Evolutionary conservation across 2,113 vertebrate genomes (phyloP).

Genomic region (Oncorhynchus kisutch): DNA sequence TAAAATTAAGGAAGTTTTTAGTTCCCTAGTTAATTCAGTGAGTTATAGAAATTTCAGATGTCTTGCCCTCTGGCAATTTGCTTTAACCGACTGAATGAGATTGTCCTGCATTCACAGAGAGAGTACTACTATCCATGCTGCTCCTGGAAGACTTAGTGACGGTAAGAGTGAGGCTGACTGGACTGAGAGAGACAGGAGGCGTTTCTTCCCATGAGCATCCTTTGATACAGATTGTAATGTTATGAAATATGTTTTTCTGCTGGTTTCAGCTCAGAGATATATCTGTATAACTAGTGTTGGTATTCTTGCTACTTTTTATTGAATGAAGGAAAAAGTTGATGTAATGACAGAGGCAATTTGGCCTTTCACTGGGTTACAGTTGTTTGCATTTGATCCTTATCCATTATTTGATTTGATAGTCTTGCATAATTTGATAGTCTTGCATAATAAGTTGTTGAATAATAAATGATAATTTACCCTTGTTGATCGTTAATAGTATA

Average conservation of each 20-base stretch:
- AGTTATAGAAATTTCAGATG: slow-evolving; percentile 71
- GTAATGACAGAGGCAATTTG: background rate
- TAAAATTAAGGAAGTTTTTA: slow-evolving; percentile 79
- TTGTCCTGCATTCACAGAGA: slow-evolving; percentile 30
- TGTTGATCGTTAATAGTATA: no score
- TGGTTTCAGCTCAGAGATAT: background rate
- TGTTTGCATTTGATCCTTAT: background rate
- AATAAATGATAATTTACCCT: no score
- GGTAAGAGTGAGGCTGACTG: slow-evolving; percentile 49
- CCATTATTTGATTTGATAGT: no score
- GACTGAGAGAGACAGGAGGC: slow-evolving; percentile 42
- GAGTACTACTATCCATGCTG: slow-evolving; percentile 4
- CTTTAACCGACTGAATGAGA: slow-evolving; percentile 55
- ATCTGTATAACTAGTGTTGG: no score
- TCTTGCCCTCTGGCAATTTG: slow-evolving; percentile 68
- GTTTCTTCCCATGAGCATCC: slow-evolving; percentile 38
- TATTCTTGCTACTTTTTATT: background rate
- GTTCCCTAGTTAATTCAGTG: slow-evolving; percentile 75
- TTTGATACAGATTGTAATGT: background rate
- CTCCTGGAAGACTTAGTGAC: background rate
- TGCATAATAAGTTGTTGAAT: no score
- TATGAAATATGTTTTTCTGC: background rate
- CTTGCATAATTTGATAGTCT: no score
- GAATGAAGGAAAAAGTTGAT: background rate
- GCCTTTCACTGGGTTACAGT: background rate